Evolutionary conservation across 2,888 invertebrate genomes (phyloP).

Genomic region (Chaitophorus viminalis): DNA sequence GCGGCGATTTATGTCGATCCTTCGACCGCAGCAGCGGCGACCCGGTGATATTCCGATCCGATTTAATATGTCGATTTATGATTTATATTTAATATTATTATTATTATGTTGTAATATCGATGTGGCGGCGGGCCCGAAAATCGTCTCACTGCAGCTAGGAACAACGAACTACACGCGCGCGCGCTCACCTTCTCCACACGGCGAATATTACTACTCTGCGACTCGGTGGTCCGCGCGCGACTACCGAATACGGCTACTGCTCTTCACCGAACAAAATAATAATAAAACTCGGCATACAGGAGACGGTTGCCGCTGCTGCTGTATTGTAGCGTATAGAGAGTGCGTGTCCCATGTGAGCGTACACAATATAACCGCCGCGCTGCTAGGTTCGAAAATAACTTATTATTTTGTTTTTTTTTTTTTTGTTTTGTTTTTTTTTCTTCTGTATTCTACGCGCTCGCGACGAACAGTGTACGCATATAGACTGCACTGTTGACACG

Average conservation of each 20-base stretch:
- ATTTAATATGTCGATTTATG: too few species aligned
- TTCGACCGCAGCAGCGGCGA: too few species aligned
- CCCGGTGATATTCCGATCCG: too few species aligned
- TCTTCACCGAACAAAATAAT: not conserved
- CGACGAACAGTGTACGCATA: not conserved
- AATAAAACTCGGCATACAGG: not conserved
- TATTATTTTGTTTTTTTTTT: not conserved
- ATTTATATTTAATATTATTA: too few species aligned
- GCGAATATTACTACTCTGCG: not conserved
- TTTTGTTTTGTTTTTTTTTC: not conserved
- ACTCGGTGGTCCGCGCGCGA: not conserved
- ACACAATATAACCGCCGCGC: not conserved
- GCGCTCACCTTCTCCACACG: not conserved
- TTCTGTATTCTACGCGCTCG: not conserved
- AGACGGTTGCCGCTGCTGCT: not conserved
- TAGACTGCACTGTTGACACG: not conserved
- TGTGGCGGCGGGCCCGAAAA: not conserved
- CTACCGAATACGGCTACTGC: conserved; percentile 1
- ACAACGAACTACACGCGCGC: not conserved
- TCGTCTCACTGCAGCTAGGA: not conserved
- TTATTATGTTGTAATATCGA: too few species aligned
- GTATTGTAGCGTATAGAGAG: not conserved
- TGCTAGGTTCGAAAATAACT: conserved; percentile 48
- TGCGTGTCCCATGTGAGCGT: not conserved
- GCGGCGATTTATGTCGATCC: too few species aligned